Conservation (phyloP, 2,888 invertebrate genomes). For the Diarsia rubi region DNA sequence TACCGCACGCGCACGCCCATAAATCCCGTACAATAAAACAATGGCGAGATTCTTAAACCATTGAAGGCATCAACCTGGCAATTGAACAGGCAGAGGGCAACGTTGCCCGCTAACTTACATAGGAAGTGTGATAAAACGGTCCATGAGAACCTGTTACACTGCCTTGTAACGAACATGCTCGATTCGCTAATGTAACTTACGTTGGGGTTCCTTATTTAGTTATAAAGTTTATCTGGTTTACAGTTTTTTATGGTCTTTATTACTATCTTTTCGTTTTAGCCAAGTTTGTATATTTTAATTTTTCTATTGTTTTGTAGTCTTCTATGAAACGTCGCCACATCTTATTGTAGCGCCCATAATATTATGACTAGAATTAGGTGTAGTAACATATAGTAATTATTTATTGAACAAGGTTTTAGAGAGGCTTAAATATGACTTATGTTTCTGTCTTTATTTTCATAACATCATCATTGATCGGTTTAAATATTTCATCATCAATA, state of each 20-base stretch:
- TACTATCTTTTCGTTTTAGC: background rate
- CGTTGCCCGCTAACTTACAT: slow-evolving; percentile 66
- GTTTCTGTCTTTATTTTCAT: slow-evolving; percentile 1
- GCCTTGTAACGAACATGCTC: slow-evolving; percentile 44
- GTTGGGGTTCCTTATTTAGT: background rate
- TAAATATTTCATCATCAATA: background rate
- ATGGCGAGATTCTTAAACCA: slow-evolving; percentile 64
- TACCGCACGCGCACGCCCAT: slow-evolving; percentile 46
- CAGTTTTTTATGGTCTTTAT: no score
- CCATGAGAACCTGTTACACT: slow-evolving; percentile 67
- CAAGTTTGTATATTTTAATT: no score
- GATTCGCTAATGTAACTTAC: background rate
- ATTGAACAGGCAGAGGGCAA: slow-evolving; percentile 64
- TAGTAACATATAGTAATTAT: background rate
- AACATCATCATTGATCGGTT: background rate
- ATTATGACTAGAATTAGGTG: background rate
- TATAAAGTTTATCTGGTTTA: background rate
- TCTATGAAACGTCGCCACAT: background rate
- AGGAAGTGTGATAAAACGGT: slow-evolving; percentile 82
- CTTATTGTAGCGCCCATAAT: background rate
- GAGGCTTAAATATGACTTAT: background rate
- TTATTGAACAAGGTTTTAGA: background rate
- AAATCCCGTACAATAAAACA: slow-evolving; percentile 65
- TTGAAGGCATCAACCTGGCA: slow-evolving; percentile 62
- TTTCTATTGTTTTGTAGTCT: background rate